Evolutionary conservation across 2,888 invertebrate genomes (phyloP).

Genomic region (Rugalucina vietnamica): DNA sequence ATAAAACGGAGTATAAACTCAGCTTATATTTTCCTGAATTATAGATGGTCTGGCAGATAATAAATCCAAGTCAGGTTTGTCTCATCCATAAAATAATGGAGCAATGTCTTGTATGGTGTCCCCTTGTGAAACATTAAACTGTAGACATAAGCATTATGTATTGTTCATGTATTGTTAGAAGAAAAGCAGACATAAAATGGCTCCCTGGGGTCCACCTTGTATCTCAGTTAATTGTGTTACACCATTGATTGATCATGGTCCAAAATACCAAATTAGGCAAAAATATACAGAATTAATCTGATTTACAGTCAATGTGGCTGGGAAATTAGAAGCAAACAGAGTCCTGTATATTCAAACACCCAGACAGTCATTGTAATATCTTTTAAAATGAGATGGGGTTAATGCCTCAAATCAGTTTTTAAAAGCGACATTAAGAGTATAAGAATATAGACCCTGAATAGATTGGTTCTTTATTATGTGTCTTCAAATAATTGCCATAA

Average conservation of each 20-base stretch:
- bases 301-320: background rate
- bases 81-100: conserved; percentile 1
- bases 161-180: background rate
- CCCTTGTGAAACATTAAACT: background rate
- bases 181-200: background rate
- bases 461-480: background rate
- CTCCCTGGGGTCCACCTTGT: background rate
- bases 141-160: background rate
- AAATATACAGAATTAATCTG: no score
- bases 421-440: no score
- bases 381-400: no score
- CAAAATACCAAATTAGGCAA: background rate
- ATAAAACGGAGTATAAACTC: no score
- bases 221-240: background rate
- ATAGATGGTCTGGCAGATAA: background rate
- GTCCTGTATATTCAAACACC: no score
- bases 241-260: background rate
- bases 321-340: background rate
- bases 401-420: no score
- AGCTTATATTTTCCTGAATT: no score
- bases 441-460: background rate
- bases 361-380: no score
- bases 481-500: no score
- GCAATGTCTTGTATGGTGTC: background rate
- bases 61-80: background rate